A percentile compares a stretch with the other conserved stretches of the same genome.
Conservation (phyloP, 2,797 vertebrate genomes). For the Orientallactaga sibirica region DNA sequence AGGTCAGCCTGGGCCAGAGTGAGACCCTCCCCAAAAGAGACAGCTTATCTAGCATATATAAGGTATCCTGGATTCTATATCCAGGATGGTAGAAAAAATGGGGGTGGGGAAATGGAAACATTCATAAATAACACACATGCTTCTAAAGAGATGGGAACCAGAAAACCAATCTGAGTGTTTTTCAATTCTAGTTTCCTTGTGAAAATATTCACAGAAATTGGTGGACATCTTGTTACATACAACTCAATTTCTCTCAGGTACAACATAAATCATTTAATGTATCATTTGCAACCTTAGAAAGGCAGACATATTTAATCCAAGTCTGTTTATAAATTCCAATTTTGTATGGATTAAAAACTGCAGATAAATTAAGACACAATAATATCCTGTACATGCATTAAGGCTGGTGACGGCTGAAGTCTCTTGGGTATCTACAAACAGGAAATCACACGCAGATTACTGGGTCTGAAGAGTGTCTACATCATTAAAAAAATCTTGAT, state of each 20-base stretch:
- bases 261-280: slow-evolving; percentile 85
- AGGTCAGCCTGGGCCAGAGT: too few relatives aligned
- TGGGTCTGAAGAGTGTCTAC: slow-evolving; percentile 82
- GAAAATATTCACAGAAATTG: slow-evolving; percentile 84
- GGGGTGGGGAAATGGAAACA: background rate
- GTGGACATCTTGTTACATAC: slow-evolving; percentile 76
- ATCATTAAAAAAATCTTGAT: slow-evolving; percentile 81
- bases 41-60: background rate
- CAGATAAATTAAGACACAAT: slow-evolving; percentile 86
- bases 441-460: slow-evolving; percentile 85
- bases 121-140: slow-evolving; percentile 33
- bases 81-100: background rate
- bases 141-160: slow-evolving; percentile 67
- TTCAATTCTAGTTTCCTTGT: slow-evolving; percentile 68
- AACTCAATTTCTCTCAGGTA: slow-evolving; percentile 84
- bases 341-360: slow-evolving; percentile 88
- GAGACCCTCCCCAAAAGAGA: too few relatives aligned
- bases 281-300: slow-evolving; percentile 83
- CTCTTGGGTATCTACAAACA: slow-evolving; percentile 85
- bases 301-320: slow-evolving; percentile 86
- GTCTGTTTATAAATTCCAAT: slow-evolving; percentile 85
- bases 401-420: slow-evolving; percentile 87
- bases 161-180: slow-evolving; percentile 77
- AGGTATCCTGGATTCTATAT: background rate
- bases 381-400: slow-evolving; percentile 86